These are phyloP conservation scores for Girardinichthys multiradiatus DNA, from an alignment of 2,113 vertebrate species.

Conservation along the genomic window DNA sequence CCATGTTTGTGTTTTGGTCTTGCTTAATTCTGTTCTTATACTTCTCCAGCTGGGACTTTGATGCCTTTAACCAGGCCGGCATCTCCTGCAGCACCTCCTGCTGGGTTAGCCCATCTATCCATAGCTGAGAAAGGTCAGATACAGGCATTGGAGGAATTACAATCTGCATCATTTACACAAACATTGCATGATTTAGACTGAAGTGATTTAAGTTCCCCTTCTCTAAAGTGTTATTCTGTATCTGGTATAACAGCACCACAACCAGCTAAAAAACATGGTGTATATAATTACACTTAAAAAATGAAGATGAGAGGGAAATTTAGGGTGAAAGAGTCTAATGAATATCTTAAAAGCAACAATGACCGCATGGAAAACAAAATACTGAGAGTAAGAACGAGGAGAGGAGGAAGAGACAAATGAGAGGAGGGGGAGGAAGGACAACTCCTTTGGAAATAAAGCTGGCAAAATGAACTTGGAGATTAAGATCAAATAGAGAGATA, in stretches of 20 bases:
- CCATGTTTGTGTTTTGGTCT: constrained; percentile 23
- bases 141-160: background rate
- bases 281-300: no score
- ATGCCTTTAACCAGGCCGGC: constrained; percentile 78
- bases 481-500: background rate
- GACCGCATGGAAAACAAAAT: background rate
- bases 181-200: no score
- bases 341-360: no score
- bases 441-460: background rate
- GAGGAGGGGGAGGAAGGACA: background rate
- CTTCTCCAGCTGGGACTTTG: constrained; percentile 70
- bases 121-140: constrained; percentile 76
- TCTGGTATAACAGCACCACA: no score
- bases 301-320: no score
- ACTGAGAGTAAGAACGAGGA: background rate
- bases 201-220: no score
- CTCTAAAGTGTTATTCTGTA: no score
- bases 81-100: constrained; percentile 84
- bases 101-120: constrained; percentile 85
- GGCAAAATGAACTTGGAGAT: background rate
- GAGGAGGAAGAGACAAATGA: no score
- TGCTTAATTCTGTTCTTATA: constrained; percentile 10
- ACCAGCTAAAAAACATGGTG: no score
- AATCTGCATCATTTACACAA: no score
- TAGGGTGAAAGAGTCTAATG: no score